Evolutionary conservation across 2,113 vertebrate genomes (phyloP), one percentile per base, ranked within the genome.

Genomic region (Ceyx margarethae): DNA sequence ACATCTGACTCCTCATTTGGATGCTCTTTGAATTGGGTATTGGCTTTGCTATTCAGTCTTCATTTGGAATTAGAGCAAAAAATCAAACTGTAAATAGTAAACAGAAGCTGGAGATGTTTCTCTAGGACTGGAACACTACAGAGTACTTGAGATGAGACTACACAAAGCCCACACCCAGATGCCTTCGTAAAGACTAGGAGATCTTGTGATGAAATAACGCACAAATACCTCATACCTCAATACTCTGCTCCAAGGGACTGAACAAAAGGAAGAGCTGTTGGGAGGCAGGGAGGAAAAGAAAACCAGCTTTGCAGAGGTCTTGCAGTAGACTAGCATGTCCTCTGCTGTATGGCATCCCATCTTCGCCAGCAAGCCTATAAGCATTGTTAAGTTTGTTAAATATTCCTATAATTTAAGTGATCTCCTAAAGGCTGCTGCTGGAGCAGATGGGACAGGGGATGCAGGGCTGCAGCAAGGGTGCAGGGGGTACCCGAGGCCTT

Each of bases 141-240:
- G 28, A 10, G 13, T 82, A 43, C 57, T 4, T 42, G 31, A 25
- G 77, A 37, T 62, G 19, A 37, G 16, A 19, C 29, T 25, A 6
- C 45, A 46, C 53, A 21, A 4, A 21, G 5, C 26, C 0, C 1
- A 6, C 5, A 40, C 23, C 7, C 3, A 0, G 5, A 45, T 85
- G 67, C 31, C 12, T 46, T 85, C 40, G 65, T 68, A 58, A 60
- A 74, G 12, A 5, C 13, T 14, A 29, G 46, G 51, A 77, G 51
- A 33, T 48, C 23, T 37, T 19, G 68, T 51, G 13, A 16, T 22
- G 6, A 72, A 75, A 65, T 54, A 51, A 46, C 25, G 20, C 17
- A 67, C 57, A 80, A 50, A 65, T 15, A 31, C 25, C 29, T 73
- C 0, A 1, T 14, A 64, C 62, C 65, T 20, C 15, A 40, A 0